Conservation (phyloP, 2,113 vertebrate genomes). For the Mormyrus iriodes region DNA sequence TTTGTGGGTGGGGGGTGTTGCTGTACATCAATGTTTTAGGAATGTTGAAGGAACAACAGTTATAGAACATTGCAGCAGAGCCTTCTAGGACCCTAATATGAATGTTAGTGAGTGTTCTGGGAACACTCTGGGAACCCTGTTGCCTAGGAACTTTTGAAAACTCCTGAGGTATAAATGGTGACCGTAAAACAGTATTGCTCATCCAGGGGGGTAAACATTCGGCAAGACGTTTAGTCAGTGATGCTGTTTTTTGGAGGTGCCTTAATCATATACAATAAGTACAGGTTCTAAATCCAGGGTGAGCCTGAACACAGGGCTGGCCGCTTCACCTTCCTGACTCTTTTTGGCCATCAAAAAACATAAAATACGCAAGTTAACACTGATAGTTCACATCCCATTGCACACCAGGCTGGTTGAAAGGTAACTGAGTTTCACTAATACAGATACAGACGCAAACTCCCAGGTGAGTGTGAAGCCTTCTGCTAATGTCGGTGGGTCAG, state of each 20-base stretch:
- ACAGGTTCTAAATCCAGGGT: background rate
- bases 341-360: background rate
- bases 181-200: background rate
- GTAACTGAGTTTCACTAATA: constrained; percentile 55
- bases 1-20: no score
- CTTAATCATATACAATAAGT: no score
- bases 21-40: background rate
- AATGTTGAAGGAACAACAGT: background rate
- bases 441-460: constrained; percentile 49
- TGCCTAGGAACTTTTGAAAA: background rate
- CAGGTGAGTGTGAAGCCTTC: constrained; percentile 53
- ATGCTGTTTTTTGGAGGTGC: background rate
- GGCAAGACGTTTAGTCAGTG: background rate
- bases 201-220: background rate
- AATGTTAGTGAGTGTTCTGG: background rate
- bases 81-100: background rate
- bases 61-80: background rate
- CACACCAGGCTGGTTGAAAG: constrained; percentile 31
- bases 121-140: no score
- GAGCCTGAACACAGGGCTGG: background rate
- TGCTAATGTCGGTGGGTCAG: constrained; percentile 24
- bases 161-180: background rate
- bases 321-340: background rate
- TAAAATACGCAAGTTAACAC: background rate
- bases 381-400: background rate